A percentile compares a stretch with the other conserved stretches of the same genome.
Conservation (phyloP, 2,113 vertebrate species). For the Semnornis frantzii region DNA sequence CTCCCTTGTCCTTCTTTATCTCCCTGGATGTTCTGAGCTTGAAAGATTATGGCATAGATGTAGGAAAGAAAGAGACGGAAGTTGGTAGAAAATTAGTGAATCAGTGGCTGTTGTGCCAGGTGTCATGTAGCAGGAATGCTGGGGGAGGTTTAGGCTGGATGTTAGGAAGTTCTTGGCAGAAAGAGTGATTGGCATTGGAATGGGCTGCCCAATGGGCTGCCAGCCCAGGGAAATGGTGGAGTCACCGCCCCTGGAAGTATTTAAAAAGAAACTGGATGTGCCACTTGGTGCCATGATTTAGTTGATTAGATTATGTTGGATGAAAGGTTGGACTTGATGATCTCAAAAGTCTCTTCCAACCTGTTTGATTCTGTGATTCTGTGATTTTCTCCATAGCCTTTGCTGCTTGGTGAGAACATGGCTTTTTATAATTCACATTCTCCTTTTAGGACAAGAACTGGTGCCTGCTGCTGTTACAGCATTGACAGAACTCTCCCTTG, state of each 20-base stretch:
- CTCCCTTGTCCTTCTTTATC: neutral
- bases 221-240: no score
- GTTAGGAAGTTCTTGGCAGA: no score
- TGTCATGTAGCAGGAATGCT: constrained; percentile 44
- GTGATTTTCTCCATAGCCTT: neutral
- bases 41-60: constrained; percentile 25
- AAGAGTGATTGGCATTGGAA: no score
- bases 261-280: no score
- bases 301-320: no score
- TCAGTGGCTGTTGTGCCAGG: neutral
- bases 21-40: constrained; percentile 62
- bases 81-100: neutral
- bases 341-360: no score
- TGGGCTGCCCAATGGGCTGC: no score
- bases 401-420: neutral
- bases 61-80: constrained; percentile 35
- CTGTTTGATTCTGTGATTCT: no score
- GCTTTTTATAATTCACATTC: neutral
- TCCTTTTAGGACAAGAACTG: neutral
- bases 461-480: neutral
- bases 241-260: no score
- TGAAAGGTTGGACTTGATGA: no score
- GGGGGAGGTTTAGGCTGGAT: no score
- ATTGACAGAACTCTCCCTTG: neutral
- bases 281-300: no score